Conservation (phyloP, 2,113 vertebrate species). For the Alethe diademata region DNA sequence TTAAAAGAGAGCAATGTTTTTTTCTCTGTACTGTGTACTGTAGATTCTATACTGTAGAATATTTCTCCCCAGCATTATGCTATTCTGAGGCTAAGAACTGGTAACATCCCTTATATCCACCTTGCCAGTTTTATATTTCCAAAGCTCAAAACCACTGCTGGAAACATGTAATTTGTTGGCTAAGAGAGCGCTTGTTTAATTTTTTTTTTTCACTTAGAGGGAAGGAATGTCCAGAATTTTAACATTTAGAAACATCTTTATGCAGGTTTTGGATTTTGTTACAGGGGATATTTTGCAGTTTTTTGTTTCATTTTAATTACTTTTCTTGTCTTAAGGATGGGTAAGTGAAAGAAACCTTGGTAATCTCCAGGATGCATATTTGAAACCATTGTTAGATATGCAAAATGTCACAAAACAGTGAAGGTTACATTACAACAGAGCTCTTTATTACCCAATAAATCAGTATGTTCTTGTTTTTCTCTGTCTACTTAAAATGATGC, state of each 20-base stretch:
- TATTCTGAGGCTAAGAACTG: neutral
- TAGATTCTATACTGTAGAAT: neutral
- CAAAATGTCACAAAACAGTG: neutral
- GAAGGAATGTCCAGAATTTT: neutral
- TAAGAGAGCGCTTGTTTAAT: neutral
- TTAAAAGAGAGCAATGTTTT: neutral
- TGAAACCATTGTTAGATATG: neutral
- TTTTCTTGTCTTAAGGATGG: neutral
- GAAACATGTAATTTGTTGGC: neutral
- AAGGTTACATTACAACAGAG: rapidly evolving
- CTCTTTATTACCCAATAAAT: neutral
- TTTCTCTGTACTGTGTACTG: neutral
- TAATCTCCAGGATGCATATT: neutral
- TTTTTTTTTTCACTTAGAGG: neutral
- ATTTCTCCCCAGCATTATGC: rapidly evolving
- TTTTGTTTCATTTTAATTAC: neutral
- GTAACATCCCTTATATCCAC: neutral
- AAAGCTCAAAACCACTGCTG: neutral
- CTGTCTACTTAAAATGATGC: neutral
- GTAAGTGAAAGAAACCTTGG: neutral
- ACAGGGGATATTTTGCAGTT: rapidly evolving
- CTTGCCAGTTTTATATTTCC: neutral
- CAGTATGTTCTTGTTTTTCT: neutral
- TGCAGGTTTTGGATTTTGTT: neutral
- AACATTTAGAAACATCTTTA: neutral